Base-by-base conservation (phyloP, 2,113 vertebrate genomes). In the Rhynchopsitta pachyrhyncha region DNA sequence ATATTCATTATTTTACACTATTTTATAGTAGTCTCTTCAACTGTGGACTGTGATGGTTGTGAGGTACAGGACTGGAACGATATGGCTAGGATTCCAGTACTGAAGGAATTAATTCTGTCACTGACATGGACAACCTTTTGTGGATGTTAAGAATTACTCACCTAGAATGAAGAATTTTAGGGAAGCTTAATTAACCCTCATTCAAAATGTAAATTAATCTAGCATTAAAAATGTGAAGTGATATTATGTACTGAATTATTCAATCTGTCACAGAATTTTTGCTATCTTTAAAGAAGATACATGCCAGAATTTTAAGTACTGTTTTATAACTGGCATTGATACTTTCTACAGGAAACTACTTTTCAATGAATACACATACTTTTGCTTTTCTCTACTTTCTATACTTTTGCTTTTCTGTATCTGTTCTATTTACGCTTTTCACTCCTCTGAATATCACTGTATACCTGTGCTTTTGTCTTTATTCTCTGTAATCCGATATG, bases 391-490 rank as follows among this genome's bases (percentile, higher is more conserved):
- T 77, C 42, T 55, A 1, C 53, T 44, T 68, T 62, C 46, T 75
- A 4, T 17, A 57, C 44, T 96, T 95, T 24, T 86, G 77, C 53
- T 93, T 83, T 91, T 55, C 35, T 63, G 27, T 66, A 57, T 70
- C 24, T 64, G 37, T 29, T 95, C 35, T 13, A 1, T 67, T 53
- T 17, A 39, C 4, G 27, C 96, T 88, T 92, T 92, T 53, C 84
- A 63, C 69, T 42, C 6, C 73, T 49, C 92, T 50, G 97, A 97
- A 98, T 95, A 82, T 73, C 81, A 97, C 94, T 29, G 4, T 92
- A 18, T 93, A 66, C 91, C 86, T 97, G 92, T 90, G 66, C 94
- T 95, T 97, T 93, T 91, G 33, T 97, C 94, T 81, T 29, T 47
- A 27, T 76, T 91, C 84, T 88, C 77, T 50, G 3, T 47, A 52